These are phyloP conservation scores for Leptodirus hochenwartii DNA, from an alignment of 2,888 invertebrate genomes.

Conservation along the genomic window DNA sequence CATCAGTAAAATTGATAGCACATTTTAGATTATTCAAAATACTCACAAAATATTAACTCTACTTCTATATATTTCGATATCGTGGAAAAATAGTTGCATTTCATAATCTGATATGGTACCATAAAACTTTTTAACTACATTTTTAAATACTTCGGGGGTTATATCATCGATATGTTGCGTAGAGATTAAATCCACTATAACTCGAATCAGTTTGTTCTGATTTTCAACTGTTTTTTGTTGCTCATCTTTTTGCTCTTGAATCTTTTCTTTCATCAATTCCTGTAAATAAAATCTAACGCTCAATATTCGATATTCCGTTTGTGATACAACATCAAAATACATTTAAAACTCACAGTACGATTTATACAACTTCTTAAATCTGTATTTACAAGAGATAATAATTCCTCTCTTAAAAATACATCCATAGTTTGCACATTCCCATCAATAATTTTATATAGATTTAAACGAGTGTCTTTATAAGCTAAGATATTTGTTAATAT, in stretches of 20 bases:
- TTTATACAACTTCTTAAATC: constrained; percentile 5
- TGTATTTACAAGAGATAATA: constrained; percentile 9
- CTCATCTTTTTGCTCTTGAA: constrained; percentile 5
- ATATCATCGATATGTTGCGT: background rate
- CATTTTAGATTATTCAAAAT: too few relatives aligned
- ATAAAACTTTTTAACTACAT: constrained; percentile 7
- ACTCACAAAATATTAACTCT: constrained; percentile 10
- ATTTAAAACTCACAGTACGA: constrained; percentile 3
- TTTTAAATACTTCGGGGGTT: background rate
- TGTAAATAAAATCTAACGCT: constrained; percentile 7
- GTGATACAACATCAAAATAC: too few relatives aligned
- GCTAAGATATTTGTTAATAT: too few relatives aligned
- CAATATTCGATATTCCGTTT: too few relatives aligned
- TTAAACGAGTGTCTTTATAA: too few relatives aligned
- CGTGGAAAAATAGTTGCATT: constrained; percentile 8
- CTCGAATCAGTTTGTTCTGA: constrained; percentile 6
- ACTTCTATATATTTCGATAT: constrained; percentile 6
- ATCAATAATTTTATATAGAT: too few relatives aligned
- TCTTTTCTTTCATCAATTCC: constrained; percentile 9
- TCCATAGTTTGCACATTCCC: constrained; percentile 9
- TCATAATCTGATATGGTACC: constrained; percentile 7
- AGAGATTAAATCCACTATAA: constrained; percentile 4
- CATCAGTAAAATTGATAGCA: too few relatives aligned
- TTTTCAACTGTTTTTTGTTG: constrained; percentile 10
- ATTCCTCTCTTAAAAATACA: constrained; percentile 10